A percentile compares a stretch with the other conserved stretches of the same genome.
phyloP scores from a whole-genome alignment of 2,113 vertebrate species.

The Carassius carassius region DNA sequence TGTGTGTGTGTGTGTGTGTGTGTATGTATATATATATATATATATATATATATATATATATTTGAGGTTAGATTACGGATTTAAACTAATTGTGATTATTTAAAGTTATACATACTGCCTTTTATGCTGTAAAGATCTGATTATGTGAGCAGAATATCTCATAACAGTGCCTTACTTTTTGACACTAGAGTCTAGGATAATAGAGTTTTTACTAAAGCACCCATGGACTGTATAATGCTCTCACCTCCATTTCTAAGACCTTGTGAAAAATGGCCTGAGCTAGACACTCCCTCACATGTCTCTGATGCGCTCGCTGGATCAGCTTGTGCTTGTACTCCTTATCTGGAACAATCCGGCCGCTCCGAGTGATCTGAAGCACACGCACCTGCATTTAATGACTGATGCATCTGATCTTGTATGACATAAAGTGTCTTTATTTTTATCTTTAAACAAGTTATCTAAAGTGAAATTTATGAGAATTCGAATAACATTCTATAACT shows the following conservation, averaged over 20 bases:
- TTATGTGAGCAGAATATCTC: not conserved
- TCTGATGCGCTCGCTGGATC: constrained; percentile 82
- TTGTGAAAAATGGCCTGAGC: constrained; percentile 86
- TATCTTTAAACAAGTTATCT: not conserved
- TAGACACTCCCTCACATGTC: constrained; percentile 79
- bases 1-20: no score
- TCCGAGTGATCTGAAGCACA: constrained; percentile 84
- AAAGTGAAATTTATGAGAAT: not conserved
- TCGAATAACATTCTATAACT: not conserved
- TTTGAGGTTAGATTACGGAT: no score
- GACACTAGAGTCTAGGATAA: not conserved
- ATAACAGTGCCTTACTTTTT: not conserved
- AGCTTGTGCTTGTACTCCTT: constrained; percentile 85
- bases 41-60: no score
- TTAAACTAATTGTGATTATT: no score
- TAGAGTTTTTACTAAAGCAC: not conserved
- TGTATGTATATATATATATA: no score
- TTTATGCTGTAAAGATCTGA: no score
- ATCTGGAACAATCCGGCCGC: constrained; percentile 88
- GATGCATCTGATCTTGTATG: constrained; percentile 5
- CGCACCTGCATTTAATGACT: constrained; percentile 19
- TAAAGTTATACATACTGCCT: no score
- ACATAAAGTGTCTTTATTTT: not conserved
- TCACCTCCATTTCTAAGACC: constrained; percentile 89
- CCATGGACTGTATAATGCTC: constrained; percentile 22